phyloP scores from a whole-genome alignment of 2,113 vertebrate species.

The Indicator indicator region DNA sequence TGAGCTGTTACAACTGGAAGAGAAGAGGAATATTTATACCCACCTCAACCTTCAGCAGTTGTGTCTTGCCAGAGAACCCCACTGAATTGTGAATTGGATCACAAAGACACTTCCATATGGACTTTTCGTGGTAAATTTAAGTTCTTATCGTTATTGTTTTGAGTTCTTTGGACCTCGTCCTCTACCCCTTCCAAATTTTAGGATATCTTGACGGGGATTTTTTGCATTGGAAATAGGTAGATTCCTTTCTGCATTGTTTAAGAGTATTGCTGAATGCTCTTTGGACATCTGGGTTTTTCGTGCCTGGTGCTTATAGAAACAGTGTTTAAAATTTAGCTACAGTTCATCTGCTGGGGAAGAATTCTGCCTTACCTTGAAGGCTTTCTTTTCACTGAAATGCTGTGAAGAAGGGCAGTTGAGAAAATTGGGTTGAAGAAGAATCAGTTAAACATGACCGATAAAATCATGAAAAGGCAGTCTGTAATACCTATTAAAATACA shows the following conservation, averaged over 20 bases:
- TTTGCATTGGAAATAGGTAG: not conserved
- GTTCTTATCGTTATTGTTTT: not conserved
- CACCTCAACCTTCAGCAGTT: not conserved
- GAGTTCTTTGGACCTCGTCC: not conserved
- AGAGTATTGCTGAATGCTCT: not conserved
- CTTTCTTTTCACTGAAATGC: not conserved
- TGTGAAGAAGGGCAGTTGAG: not conserved
- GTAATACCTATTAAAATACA: not conserved
- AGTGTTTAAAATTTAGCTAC: not conserved
- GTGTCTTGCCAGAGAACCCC: not conserved
- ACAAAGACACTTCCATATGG: not conserved
- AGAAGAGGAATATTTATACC: not conserved
- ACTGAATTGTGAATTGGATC: not conserved
- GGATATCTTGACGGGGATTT: not conserved
- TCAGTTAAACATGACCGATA: not conserved
- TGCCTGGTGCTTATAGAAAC: not conserved
- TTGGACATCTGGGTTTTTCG: not conserved
- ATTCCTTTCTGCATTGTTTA: not conserved
- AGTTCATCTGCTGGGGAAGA: not conserved
- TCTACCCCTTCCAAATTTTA: not conserved
- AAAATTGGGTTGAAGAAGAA: not conserved
- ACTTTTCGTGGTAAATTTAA: not conserved
- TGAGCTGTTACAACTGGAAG: not conserved
- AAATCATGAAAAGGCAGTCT: not conserved
- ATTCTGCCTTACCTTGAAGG: not conserved